phyloP scores from a whole-genome alignment of 2,797 vertebrate species.

The Phylloscopus collybita region DNA sequence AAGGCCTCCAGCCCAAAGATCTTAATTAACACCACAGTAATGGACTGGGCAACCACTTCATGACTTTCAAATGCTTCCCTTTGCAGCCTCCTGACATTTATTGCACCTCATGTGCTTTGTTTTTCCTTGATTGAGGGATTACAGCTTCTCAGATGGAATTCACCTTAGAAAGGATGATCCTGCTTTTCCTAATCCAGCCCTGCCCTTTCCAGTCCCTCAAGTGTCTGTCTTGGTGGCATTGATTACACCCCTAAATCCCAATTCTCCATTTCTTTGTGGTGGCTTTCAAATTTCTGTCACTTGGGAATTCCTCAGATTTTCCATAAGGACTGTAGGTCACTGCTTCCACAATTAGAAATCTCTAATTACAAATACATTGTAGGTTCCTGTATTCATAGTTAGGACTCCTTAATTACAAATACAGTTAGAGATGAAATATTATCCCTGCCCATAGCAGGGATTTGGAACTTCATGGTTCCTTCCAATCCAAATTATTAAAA shows the following conservation, averaged over 20 bases:
- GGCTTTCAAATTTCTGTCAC: not conserved
- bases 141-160: not conserved
- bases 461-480: not conserved
- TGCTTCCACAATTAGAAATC: not conserved
- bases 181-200: not conserved
- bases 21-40: not conserved
- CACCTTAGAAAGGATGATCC: not conserved
- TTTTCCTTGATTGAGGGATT: not conserved
- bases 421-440: not conserved
- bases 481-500: not conserved
- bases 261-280: not conserved
- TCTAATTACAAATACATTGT: not conserved
- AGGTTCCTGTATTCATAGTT: not conserved
- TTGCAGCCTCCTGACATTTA: not conserved
- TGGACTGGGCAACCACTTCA: not conserved
- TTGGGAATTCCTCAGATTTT: not conserved
- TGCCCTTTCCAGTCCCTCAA: not conserved
- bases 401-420: not conserved
- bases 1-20: not conserved
- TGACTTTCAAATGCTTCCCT: not conserved
- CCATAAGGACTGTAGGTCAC: not conserved
- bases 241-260: not conserved
- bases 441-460: not conserved
- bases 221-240: not conserved
- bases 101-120: accelerated